Base-by-base conservation (phyloP, 35 echinoderm and acorn worm genomes). In the Strongylocentrotus purpuratus region DNA sequence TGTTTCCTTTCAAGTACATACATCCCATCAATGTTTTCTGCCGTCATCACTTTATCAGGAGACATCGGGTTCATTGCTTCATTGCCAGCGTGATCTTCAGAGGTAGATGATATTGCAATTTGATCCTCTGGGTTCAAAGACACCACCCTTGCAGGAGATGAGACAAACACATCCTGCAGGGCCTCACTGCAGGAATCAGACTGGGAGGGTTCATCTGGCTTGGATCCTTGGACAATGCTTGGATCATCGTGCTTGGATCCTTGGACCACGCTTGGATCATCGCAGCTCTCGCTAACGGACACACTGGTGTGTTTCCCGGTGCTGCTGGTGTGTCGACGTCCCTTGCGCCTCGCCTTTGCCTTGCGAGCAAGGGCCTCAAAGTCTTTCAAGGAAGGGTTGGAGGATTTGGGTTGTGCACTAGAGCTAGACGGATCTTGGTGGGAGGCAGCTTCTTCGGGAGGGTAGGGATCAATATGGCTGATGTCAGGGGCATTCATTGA, bases 311-410 rank as follows among this genome's bases (percentile, higher is more conserved):
- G n/a, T 58, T 94, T 95, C 10, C 96, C 94, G 17, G 96, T 94
- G 90, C 96, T 97, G 46, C 70, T 94, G 2, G 96, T 97, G 33
- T 95, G 95, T 45, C 94, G 86, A 4, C 96, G 50, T 86, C 78
- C 85, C 94, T 95, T 97, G 41, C 92, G 59, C 92, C 48, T 94
- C 12, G 92, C 94, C 46, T 95, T 95, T 14, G 92, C 96, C 92
- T 97, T 97, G 70, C 85, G 94, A 48, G 92, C 88, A 10, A 95
- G 46, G 6, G 33, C 46, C 31, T 95, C 94, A 33, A 87, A 52
- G 71, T 88, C 65, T 6, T 85, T 88, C 14, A 48, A 35, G 31
- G 46, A 28, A 25, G 91, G n/a, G 86, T 33, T 90, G 20, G 13
- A 31, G 31, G 47, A 50, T 48, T 48, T 48, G 4, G 94, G 33